phyloP scores from a whole-genome alignment of 1,140 invertebrate species.

The Wasmannia auropunctata region DNA sequence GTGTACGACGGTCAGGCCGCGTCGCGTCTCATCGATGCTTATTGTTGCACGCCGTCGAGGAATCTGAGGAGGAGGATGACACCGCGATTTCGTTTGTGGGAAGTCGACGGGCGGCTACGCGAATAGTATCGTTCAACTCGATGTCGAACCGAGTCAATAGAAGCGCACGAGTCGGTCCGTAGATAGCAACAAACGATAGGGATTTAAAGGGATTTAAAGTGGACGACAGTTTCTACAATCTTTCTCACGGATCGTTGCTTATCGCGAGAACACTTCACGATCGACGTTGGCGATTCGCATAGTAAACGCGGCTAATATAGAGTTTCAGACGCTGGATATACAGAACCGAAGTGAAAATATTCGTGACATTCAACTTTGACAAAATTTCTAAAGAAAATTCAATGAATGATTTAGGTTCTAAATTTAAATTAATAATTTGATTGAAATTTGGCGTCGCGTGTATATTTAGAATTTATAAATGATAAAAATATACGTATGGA shows the following conservation, averaged over 20 bases:
- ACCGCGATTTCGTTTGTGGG: slow-evolving; percentile 45
- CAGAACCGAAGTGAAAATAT: background rate
- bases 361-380: background rate
- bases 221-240: slow-evolving; percentile 37
- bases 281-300: background rate
- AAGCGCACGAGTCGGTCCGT: background rate
- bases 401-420: background rate
- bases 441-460: background rate
- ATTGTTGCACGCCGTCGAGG: slow-evolving; percentile 49
- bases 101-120: slow-evolving; percentile 41
- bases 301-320: background rate
- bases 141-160: slow-evolving; percentile 48
- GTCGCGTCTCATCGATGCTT: slow-evolving; percentile 4
- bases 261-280: slow-evolving; percentile 14
- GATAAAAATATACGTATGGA: background rate
- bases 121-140: slow-evolving; percentile 47
- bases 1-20: background rate
- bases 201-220: slow-evolving; percentile 43
- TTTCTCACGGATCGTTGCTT: slow-evolving; percentile 47
- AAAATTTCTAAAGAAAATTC: background rate
- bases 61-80: slow-evolving; percentile 46
- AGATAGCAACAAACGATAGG: slow-evolving; percentile 54
- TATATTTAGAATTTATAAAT: background rate
- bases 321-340: background rate
- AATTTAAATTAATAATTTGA: slow-evolving; percentile 11